Evolutionary conservation across 2,797 vertebrate species (phyloP).

Genomic region (Xiphorhynchus erythropygius): DNA sequence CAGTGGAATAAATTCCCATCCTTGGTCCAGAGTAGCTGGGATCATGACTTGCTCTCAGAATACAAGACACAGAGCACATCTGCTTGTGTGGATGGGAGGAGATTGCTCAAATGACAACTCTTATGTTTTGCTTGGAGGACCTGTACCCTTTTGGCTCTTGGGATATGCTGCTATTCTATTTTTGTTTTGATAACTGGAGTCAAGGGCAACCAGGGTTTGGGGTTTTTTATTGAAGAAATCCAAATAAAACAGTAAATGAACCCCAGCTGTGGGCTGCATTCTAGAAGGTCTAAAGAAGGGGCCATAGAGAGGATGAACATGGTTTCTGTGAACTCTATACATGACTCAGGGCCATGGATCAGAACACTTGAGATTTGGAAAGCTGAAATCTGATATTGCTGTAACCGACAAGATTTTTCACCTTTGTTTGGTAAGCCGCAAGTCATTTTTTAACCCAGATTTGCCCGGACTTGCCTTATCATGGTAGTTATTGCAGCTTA

Average conservation of each 20-base stretch:
- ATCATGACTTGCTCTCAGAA: neutral
- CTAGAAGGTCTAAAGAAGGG: neutral
- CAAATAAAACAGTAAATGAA: slow-evolving; percentile 30
- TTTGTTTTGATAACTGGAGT: slow-evolving; percentile 54
- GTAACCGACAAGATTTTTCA: neutral
- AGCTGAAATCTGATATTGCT: slow-evolving; percentile 10
- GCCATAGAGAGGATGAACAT: neutral
- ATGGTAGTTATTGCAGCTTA: neutral
- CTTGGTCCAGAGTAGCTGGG: neutral
- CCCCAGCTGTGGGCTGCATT: slow-evolving; percentile 14
- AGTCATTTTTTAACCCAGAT: neutral
- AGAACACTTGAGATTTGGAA: neutral
- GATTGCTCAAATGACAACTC: neutral
- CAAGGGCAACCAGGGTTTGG: neutral
- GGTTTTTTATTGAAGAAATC: neutral
- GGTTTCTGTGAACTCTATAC: neutral
- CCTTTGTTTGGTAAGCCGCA: neutral
- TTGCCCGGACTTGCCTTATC: neutral
- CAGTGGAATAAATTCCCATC: neutral
- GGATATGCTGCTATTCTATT: slow-evolving; percentile 8
- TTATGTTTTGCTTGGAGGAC: slow-evolving; percentile 11
- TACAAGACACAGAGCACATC: neutral
- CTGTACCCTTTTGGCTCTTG: neutral
- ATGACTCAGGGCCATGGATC: neutral
- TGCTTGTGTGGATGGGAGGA: accelerated